These are phyloP conservation scores for Proisotoma minuta DNA, from an alignment of 2,888 invertebrate genomes.

Conservation along the genomic window DNA sequence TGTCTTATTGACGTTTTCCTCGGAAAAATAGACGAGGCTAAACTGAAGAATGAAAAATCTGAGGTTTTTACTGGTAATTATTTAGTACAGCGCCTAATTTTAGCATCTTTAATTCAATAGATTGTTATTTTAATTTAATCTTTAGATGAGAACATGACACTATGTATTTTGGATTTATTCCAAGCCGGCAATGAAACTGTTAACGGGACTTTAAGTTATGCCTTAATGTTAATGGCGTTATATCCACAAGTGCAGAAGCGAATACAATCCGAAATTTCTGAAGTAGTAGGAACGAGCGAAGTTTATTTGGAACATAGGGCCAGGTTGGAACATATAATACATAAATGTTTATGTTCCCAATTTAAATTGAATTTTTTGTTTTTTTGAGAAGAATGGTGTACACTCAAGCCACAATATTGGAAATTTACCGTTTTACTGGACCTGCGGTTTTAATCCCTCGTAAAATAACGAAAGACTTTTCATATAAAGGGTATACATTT, in stretches of 20 bases:
- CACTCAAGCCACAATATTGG: conserved; percentile 11
- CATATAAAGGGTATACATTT: conserved; percentile 8
- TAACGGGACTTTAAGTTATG: conserved; percentile 15
- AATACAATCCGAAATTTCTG: conserved; percentile 12
- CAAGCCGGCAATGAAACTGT: conserved; percentile 13
- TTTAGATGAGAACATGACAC: conserved; percentile 9
- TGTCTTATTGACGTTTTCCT: conserved; percentile 17
- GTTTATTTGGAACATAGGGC: conserved; percentile 2
- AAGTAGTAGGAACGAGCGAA: neutral
- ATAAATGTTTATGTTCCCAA: too few species aligned
- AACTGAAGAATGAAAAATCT: neutral
- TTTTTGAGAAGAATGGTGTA: conserved; percentile 19
- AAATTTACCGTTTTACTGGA: conserved; percentile 8
- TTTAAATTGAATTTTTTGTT: too few species aligned
- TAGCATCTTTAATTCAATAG: too few species aligned
- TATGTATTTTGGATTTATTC: conserved; percentile 14
- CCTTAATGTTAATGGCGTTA: conserved; percentile 1
- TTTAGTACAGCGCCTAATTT: too few species aligned
- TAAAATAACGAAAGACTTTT: neutral
- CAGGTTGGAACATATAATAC: too few species aligned
- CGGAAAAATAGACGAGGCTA: neutral
- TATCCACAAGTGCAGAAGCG: conserved; percentile 10
- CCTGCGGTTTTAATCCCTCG: conserved; percentile 11
- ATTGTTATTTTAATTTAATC: neutral
- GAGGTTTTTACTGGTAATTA: neutral